Conservation (phyloP, 2,113 vertebrate species). For the Tympanuchus pallidicinctus region DNA sequence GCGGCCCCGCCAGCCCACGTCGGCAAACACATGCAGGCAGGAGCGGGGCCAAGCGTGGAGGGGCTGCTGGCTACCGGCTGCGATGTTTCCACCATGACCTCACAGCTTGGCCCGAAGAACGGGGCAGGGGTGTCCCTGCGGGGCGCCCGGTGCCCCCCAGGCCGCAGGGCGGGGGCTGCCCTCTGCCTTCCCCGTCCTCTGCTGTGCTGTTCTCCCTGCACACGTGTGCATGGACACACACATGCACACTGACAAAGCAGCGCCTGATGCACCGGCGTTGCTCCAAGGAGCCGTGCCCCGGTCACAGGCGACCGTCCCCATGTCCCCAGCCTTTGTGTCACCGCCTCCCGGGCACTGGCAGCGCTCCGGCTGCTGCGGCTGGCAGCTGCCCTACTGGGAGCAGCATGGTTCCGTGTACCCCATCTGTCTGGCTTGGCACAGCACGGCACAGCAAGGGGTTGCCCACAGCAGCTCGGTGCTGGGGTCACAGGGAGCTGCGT, state of each 20-base stretch:
- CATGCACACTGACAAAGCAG: rapidly evolving
- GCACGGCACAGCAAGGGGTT: neutral
- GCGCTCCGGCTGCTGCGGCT: neutral
- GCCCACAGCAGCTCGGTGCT: neutral
- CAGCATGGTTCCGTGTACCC: rapidly evolving
- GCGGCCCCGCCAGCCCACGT: neutral
- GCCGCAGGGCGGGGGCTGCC: neutral
- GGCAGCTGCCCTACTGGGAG: neutral
- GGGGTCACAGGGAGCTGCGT: neutral
- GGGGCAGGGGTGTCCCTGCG: neutral
- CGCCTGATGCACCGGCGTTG: rapidly evolving
- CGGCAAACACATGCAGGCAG: neutral
- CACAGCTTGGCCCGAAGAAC: neutral
- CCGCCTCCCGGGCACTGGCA: rapidly evolving
- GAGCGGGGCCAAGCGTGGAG: rapidly evolving
- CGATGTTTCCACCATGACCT: constrained; percentile 35
- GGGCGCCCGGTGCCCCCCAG: neutral
- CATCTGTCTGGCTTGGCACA: neutral
- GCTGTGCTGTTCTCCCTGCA: neutral
- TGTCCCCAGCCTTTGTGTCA: neutral
- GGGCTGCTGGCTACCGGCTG: constrained; percentile 6
- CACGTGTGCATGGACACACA: rapidly evolving
- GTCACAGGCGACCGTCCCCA: neutral
- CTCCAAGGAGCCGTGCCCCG: neutral
- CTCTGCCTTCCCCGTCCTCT: neutral